Conservation (phyloP, 2,888 invertebrate species). For the Brenthis ino region DNA sequence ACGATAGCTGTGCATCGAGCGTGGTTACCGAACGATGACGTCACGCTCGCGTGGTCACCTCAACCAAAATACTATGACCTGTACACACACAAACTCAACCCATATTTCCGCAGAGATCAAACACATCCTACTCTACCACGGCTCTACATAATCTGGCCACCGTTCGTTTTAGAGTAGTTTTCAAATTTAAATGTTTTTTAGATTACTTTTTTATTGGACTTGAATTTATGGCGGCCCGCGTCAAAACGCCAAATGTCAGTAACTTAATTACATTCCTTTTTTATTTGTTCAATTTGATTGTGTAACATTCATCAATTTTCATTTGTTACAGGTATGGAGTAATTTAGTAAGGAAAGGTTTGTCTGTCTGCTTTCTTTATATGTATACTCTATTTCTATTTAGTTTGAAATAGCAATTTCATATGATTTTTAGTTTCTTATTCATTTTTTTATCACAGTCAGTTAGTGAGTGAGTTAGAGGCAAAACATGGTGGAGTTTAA, state of each 20-base stretch:
- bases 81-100: slow-evolving; percentile 43
- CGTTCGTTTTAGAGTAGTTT: slow-evolving; percentile 40
- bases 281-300: slow-evolving; percentile 46
- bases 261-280: slow-evolving; percentile 52
- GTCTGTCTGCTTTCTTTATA: slow-evolving; percentile 15
- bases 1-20: slow-evolving; percentile 64
- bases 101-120: slow-evolving; percentile 44
- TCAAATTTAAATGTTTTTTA: slow-evolving; percentile 72
- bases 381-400: neutral
- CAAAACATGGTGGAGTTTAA: too few relatives aligned
- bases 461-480: too few relatives aligned
- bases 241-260: slow-evolving; percentile 68
- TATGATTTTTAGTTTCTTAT: neutral
- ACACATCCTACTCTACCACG: slow-evolving; percentile 39
- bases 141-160: slow-evolving; percentile 49
- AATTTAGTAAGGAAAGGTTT: slow-evolving; percentile 33
- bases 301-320: slow-evolving; percentile 44
- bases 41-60: slow-evolving; percentile 65
- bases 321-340: slow-evolving; percentile 51
- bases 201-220: slow-evolving; percentile 80
- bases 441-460: slow-evolving; percentile 1
- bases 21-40: slow-evolving; percentile 78
- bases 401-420: neutral
- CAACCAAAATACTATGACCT: slow-evolving; percentile 42
- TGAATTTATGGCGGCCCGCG: slow-evolving; percentile 69